These are phyloP conservation scores for Caenorhabditis doughertyi DNA, from an alignment of 2,888 invertebrate genomes.

Conservation along the genomic window DNA sequence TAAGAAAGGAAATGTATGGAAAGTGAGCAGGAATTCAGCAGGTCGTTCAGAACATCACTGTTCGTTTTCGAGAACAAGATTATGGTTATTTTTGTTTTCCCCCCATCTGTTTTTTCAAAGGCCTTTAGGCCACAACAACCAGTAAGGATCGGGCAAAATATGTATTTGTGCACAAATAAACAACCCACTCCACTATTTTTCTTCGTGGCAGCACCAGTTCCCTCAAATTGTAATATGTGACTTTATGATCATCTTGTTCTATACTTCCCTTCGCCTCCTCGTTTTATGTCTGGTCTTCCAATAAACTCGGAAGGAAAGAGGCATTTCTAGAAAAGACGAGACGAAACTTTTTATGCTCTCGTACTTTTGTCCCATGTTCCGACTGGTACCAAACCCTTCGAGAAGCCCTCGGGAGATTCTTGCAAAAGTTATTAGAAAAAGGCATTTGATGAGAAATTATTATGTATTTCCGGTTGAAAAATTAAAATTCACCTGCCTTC, in stretches of 20 bases:
- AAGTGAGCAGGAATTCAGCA: too few relatives aligned
- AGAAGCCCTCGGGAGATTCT: not conserved
- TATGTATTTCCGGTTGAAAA: too few relatives aligned
- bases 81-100: constrained; percentile 46
- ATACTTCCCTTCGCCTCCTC: not conserved
- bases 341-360: constrained; percentile 13
- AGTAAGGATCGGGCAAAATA: constrained; percentile 1
- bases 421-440: not conserved
- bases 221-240: constrained; percentile 19
- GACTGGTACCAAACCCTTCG: not conserved
- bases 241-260: not conserved
- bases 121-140: constrained; percentile 13
- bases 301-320: not conserved
- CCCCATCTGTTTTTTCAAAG: not conserved
- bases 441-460: not conserved
- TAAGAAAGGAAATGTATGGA: too few relatives aligned
- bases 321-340: not conserved
- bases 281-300: not conserved
- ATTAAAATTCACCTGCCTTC: too few relatives aligned
- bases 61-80: constrained; percentile 10
- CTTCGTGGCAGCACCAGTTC: constrained; percentile 2
- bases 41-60: not conserved
- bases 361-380: not conserved
- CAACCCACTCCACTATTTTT: constrained; percentile 28
- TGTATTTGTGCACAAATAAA: constrained; percentile 40